phyloP scores from a whole-genome alignment of 2,113 vertebrate species.

The Indri indri region DNA sequence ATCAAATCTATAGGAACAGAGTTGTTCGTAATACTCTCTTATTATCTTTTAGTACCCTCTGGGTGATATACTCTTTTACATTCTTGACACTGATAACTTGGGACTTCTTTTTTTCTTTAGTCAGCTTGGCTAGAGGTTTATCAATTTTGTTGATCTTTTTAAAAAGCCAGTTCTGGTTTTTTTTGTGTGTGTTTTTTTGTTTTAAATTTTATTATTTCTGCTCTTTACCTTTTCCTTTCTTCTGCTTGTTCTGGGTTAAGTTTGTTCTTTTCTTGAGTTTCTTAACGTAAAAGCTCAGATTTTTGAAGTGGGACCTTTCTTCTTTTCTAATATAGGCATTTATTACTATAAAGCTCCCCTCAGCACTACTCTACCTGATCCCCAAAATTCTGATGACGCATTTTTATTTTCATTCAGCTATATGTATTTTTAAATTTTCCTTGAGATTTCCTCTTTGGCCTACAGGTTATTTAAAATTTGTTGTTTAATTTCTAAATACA shows the following conservation, averaged over 20 bases:
- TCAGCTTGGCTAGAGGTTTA: background rate
- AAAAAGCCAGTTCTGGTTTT: background rate
- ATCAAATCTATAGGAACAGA: background rate
- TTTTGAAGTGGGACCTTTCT: background rate
- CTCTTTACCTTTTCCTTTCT: background rate
- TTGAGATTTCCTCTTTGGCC: background rate
- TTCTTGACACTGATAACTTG: background rate
- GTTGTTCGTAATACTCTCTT: background rate
- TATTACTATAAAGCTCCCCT: background rate
- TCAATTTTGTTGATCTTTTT: background rate
- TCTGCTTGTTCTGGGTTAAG: background rate
- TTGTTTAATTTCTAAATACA: background rate
- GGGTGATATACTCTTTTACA: background rate
- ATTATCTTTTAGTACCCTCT: background rate
- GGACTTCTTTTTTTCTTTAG: background rate
- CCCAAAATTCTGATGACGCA: background rate
- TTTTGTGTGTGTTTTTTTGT: background rate
- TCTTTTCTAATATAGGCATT: background rate
- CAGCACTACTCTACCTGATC: background rate
- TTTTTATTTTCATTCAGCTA: background rate
- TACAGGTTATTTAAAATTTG: background rate
- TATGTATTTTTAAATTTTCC: background rate
- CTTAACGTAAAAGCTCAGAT: background rate
- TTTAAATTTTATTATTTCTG: constrained; percentile 22
- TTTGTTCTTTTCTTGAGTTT: background rate